These are phyloP conservation scores for Drosophila trichaetosa DNA, from an alignment of 2,888 invertebrate genomes.

Conservation along the genomic window DNA sequence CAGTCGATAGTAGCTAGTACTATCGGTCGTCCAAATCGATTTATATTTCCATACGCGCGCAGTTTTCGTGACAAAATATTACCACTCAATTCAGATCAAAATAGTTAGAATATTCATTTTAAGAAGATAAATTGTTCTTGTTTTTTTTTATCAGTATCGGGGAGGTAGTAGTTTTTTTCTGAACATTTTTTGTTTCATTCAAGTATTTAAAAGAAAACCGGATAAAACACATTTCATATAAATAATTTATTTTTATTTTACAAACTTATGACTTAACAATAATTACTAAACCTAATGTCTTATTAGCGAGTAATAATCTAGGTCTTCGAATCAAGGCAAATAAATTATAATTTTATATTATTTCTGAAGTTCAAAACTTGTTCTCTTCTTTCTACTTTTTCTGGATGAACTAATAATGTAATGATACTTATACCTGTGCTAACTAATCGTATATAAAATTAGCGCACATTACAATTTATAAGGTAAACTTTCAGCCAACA, in stretches of 20 bases:
- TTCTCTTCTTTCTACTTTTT: background rate
- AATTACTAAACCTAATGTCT: background rate
- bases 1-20: background rate
- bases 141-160: background rate
- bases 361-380: background rate
- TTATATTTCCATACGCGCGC: background rate
- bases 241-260: background rate
- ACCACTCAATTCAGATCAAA: no score
- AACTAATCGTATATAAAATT: background rate
- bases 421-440: background rate
- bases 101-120: background rate
- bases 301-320: no score
- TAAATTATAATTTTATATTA: background rate
- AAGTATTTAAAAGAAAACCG: background rate
- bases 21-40: background rate
- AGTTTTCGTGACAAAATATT: background rate
- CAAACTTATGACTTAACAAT: background rate
- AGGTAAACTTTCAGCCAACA: background rate
- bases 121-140: background rate
- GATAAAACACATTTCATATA: background rate
- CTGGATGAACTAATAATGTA: background rate
- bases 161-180: background rate
- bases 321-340: background rate
- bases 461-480: background rate
- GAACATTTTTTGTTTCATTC: background rate